phyloP scores from a whole-genome alignment of 2,888 invertebrate species.

The Sicus ferrugineus region DNA sequence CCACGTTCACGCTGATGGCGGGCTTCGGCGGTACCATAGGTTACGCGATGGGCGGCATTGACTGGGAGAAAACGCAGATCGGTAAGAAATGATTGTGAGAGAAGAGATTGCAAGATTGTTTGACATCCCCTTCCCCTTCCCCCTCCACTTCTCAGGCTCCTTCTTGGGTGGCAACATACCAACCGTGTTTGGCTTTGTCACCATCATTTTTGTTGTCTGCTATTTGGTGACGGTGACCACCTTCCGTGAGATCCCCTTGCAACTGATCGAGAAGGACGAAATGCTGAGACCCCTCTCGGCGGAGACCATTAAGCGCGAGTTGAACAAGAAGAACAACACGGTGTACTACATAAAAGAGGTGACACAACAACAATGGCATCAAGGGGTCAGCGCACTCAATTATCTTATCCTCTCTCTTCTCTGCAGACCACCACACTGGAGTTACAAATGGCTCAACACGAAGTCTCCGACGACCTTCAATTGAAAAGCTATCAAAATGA shows the following conservation, averaged over 20 bases:
- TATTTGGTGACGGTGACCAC: constrained; percentile 69
- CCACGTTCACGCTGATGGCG: constrained; percentile 72
- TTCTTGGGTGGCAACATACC: constrained; percentile 69
- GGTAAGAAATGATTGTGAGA: constrained; percentile 42
- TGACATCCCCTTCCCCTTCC: too few relatives aligned
- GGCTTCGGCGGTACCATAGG: constrained; percentile 72
- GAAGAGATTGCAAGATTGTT: too few relatives aligned
- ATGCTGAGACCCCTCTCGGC: constrained; percentile 59
- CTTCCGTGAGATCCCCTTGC: constrained; percentile 69
- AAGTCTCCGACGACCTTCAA: constrained; percentile 30
- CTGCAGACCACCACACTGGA: constrained; percentile 52
- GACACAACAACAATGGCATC: too few relatives aligned
- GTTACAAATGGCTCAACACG: constrained; percentile 33
- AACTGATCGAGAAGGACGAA: constrained; percentile 60
- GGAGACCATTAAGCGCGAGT: constrained; percentile 56
- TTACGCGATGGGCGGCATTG: constrained; percentile 69
- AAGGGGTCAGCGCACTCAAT: too few relatives aligned
- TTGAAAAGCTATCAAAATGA: constrained; percentile 51
- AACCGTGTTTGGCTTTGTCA: constrained; percentile 69
- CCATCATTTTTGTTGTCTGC: constrained; percentile 68
- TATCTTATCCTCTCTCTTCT: not conserved
- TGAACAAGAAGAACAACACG: constrained; percentile 57
- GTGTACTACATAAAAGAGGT: constrained; percentile 59
- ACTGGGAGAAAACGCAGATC: constrained; percentile 69
- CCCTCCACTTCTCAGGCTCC: constrained; percentile 41